A percentile compares a stretch with the other conserved stretches of the same genome.
Evolutionary conservation across 2,797 vertebrate species (phyloP).

Genomic region (Argyrosomus regius): DNA sequence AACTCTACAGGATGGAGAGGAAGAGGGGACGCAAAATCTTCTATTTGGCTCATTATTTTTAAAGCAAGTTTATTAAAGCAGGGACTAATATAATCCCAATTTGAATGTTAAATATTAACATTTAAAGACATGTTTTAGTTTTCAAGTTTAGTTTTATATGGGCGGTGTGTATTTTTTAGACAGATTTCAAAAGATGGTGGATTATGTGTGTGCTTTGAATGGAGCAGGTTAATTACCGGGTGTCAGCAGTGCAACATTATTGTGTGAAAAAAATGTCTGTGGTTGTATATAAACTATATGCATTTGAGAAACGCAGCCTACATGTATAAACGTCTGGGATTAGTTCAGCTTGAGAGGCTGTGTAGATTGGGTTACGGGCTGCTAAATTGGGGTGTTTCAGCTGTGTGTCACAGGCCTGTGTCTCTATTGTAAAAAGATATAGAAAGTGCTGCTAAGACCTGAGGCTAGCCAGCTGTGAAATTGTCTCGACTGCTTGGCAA

Average conservation of each 20-base stretch:
- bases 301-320: conserved; percentile 46
- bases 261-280: conserved; percentile 23
- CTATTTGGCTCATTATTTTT: conserved; percentile 11
- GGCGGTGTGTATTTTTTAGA: conserved; percentile 1
- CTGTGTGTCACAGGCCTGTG: conserved; percentile 66
- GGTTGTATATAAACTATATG: conserved; percentile 47
- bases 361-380: conserved; percentile 75
- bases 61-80: conserved; percentile 17
- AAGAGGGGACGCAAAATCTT: not conserved
- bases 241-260: conserved; percentile 27
- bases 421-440: conserved; percentile 77
- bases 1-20: conserved; percentile 41
- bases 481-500: conserved; percentile 75
- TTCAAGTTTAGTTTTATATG: conserved; percentile 1
- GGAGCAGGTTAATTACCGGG: conserved; percentile 61
- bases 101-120: conserved; percentile 39
- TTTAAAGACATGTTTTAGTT: conserved; percentile 9
- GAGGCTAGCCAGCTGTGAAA: conserved; percentile 83
- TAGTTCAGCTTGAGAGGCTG: conserved; percentile 70
- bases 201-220: conserved; percentile 55
- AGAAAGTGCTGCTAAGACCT: conserved; percentile 77
- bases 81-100: conserved; percentile 10
- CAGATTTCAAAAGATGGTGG: conserved; percentile 45
- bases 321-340: conserved; percentile 71
- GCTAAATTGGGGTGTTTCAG: conserved; percentile 71